Evolutionary conservation across 1,140 invertebrate species (phyloP).

Genomic region (Lutraria rhynchaena): DNA sequence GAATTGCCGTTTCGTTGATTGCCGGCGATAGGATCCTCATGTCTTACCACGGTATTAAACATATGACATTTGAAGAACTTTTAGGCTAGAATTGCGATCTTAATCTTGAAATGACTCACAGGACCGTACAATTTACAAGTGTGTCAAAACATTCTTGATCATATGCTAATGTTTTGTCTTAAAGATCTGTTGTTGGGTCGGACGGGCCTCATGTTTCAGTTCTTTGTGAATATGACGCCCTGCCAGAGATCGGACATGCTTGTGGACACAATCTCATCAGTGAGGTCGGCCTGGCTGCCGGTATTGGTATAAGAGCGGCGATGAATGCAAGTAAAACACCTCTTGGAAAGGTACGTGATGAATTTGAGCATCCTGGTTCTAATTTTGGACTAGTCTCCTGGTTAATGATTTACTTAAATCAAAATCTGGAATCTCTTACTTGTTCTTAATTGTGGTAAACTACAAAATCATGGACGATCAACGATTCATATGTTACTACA

Average conservation of each 20-base stretch:
- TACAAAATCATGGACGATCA: too few relatives aligned
- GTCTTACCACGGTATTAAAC: too few relatives aligned
- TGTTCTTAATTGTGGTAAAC: too few relatives aligned
- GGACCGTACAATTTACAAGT: background rate
- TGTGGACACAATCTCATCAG: constrained; percentile 82
- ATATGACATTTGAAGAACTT: background rate
- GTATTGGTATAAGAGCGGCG: constrained; percentile 75
- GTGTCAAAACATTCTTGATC: constrained; percentile 70
- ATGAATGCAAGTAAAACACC: constrained; percentile 63
- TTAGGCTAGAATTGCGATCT: too few relatives aligned
- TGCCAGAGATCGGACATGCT: constrained; percentile 81
- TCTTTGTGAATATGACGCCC: constrained; percentile 81
- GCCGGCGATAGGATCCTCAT: too few relatives aligned
- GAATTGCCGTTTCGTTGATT: too few relatives aligned
- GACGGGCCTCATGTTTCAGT: constrained; percentile 71
- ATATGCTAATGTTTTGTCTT: constrained; percentile 64
- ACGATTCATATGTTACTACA: too few relatives aligned
- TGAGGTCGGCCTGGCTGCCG: constrained; percentile 78
- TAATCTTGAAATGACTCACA: background rate
- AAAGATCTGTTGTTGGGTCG: constrained; percentile 10
- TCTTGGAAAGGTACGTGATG: constrained; percentile 60
- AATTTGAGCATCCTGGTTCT: too few relatives aligned
- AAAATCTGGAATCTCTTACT: too few relatives aligned
- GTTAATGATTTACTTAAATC: too few relatives aligned
- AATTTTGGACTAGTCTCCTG: too few relatives aligned